Percentiles rank a stretch among this genome's conserved stretches.
Evolutionary conservation across 2,113 vertebrate species (phyloP).

Genomic region (Pholis gunnellus): DNA sequence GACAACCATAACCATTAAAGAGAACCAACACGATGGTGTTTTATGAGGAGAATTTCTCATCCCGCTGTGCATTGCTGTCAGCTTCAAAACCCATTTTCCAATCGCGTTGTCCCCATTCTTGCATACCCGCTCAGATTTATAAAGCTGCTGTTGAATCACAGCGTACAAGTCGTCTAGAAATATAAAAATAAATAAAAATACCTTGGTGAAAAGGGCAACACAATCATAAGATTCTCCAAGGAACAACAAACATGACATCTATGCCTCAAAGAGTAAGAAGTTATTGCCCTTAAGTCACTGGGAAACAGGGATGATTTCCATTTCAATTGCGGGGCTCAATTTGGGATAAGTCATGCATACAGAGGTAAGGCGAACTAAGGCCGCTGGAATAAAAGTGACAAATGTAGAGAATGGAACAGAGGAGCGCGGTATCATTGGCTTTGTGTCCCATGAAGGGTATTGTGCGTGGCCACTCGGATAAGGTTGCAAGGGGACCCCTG

Average conservation of each 20-base stretch:
- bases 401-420: constrained; percentile 75
- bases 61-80: constrained; percentile 46
- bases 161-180: constrained; percentile 27
- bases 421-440: constrained; percentile 70
- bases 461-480: constrained; percentile 73
- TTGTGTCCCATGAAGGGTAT: constrained; percentile 80
- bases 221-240: constrained; percentile 62
- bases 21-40: constrained; percentile 35
- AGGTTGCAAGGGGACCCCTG: constrained; percentile 71
- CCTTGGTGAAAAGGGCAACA: constrained; percentile 56
- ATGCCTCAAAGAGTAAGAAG: constrained; percentile 60
- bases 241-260: constrained; percentile 68
- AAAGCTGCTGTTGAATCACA: constrained; percentile 14
- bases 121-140: constrained; percentile 48
- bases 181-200: constrained; percentile 48
- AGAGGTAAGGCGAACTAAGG: constrained; percentile 77
- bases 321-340: constrained; percentile 71
- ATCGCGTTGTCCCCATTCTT: constrained; percentile 35
- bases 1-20: constrained; percentile 52
- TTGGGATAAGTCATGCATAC: constrained; percentile 78
- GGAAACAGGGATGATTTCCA: constrained; percentile 70
- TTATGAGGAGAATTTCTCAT: constrained; percentile 49
- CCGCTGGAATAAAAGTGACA: constrained; percentile 79
- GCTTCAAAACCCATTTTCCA: constrained; percentile 48
- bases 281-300: constrained; percentile 67